Evolutionary conservation across 1,140 invertebrate genomes (phyloP), one percentile per base, ranked within the genome.

Genomic region (Sesamia nonagrioides): DNA sequence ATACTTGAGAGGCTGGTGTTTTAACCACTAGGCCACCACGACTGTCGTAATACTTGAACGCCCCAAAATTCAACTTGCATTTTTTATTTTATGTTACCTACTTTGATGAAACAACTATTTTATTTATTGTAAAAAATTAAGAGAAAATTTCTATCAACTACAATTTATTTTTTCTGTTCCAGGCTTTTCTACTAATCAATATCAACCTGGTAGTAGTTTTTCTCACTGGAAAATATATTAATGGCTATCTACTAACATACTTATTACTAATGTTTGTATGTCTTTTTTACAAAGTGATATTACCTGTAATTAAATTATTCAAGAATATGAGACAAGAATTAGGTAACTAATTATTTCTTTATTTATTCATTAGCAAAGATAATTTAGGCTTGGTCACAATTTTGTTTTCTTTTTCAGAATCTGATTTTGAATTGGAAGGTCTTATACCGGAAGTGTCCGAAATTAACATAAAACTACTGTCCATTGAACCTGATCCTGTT

Each of bases 101-200:
- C n/a, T n/a, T n/a, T n/a, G n/a, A n/a, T n/a, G n/a, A 50, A 50
- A 37, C 37, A 37, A 37, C 37, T 5, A 37, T 37, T 5, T 5
- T 37, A 37, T 37, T 66, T 27, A 27, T 58, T 60, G n/a, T n/a
- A n/a, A n/a, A n/a, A n/a, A n/a, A n/a, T n/a, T n/a, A n/a, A n/a
- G n/a, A n/a, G n/a, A n/a, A n/a, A n/a, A n/a, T n/a, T n/a, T n/a
- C n/a, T n/a, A n/a, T n/a, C n/a, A n/a, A n/a, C n/a, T 18, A 61
- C n/a, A 60, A 35, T 78, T 50, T 37, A 37, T 56, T 60, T 77
- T 60, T 72, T 72, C 35, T 80, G 52, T 94, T 93, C 73, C 89
- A 94, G 93, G 92, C 93, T 71, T 94, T 92, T 84, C 78, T 94
- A 60, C 74, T 93, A 58, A 80, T 91, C 33, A 89, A 94, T 78